phyloP scores from a whole-genome alignment of 2,113 vertebrate genomes.

The Paralichthys olivaceus region DNA sequence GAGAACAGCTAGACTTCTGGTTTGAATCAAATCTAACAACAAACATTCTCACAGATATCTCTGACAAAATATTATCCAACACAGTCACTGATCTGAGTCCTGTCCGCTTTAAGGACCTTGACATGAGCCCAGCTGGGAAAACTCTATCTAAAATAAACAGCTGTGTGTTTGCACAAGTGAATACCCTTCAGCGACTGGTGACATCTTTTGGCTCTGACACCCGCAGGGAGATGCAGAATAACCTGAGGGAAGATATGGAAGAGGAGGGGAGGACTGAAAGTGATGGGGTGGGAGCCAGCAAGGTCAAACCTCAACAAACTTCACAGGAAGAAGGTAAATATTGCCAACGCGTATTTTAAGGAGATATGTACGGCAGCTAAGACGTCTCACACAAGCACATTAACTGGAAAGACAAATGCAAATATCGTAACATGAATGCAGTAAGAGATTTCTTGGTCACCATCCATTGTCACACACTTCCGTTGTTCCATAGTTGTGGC shows the following conservation, averaged over 20 bases:
- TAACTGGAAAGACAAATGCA: too few relatives aligned
- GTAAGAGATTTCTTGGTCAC: too few relatives aligned
- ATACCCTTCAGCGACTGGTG: background rate
- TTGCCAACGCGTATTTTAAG: background rate
- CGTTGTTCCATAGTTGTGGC: too few relatives aligned
- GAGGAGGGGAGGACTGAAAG: conserved; percentile 16
- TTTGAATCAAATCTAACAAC: conserved; percentile 42
- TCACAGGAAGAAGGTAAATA: conserved; percentile 36
- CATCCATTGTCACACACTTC: too few relatives aligned
- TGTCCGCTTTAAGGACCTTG: conserved; percentile 21
- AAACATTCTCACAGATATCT: conserved; percentile 32
- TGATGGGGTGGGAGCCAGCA: background rate
- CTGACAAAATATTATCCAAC: conserved; percentile 25
- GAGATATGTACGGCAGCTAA: too few relatives aligned
- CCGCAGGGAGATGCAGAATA: conserved; percentile 20
- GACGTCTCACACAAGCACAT: too few relatives aligned
- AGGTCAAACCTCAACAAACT: conserved; percentile 26
- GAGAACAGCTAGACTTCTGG: conserved; percentile 33
- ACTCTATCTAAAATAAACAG: conserved; percentile 42
- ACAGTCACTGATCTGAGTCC: conserved; percentile 8
- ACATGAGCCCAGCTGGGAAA: conserved; percentile 11
- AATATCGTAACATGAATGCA: too few relatives aligned
- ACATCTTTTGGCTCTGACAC: conserved; percentile 22
- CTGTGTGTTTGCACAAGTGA: conserved; percentile 38
- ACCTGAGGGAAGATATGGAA: conserved; percentile 5